Percentiles rank a stretch among this genome's conserved stretches.
Evolutionary conservation across 2,797 vertebrate species (phyloP).

Genomic region (Natrix natrix): DNA sequence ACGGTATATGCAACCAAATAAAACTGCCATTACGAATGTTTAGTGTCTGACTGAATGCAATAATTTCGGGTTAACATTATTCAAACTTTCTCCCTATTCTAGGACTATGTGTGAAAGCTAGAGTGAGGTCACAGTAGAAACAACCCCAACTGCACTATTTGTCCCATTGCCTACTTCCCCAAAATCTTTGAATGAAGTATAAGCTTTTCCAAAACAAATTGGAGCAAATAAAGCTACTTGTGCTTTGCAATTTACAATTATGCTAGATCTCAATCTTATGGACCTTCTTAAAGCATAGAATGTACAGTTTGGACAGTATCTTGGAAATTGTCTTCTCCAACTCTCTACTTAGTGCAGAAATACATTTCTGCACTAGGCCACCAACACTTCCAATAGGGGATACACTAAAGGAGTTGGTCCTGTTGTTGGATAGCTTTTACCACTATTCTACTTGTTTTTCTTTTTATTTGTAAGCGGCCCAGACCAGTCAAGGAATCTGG

Average conservation of each 20-base stretch:
- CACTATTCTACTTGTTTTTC: background rate
- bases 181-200: background rate
- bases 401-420: background rate
- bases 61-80: too few species aligned
- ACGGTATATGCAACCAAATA: background rate
- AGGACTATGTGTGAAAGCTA: background rate
- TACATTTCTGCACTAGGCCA: background rate
- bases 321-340: background rate
- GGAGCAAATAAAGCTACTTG: background rate
- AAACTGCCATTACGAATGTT: background rate
- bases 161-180: background rate
- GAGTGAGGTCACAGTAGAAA: background rate
- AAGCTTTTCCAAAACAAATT: background rate
- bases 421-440: background rate
- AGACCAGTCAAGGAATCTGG: background rate
- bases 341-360: background rate
- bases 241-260: too few species aligned
- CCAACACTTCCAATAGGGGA: background rate
- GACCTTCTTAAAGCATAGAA: background rate
- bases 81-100: background rate
- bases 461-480: background rate
- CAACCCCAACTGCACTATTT: background rate
- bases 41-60: background rate
- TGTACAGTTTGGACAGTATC: background rate
- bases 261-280: background rate